Base-by-base conservation (phyloP, 2,113 vertebrate genomes). In the Poicephalus meyeri region DNA sequence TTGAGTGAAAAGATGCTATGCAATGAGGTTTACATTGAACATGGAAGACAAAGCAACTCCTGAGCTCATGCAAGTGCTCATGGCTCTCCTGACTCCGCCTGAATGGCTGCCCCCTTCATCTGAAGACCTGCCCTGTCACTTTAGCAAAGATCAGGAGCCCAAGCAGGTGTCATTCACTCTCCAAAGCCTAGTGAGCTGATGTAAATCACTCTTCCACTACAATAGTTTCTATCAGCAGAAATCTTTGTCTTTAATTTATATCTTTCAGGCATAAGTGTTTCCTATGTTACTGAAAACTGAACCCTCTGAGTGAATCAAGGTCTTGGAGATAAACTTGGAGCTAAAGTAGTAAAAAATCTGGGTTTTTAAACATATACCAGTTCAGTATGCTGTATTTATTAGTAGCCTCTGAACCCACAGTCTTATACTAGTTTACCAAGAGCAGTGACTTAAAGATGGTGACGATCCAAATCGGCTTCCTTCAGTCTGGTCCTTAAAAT, bases 401-500 rank as follows among this genome's bases (percentile, higher is more conserved):
- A 73, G 60, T 1, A 66, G 55, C 28, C 7, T 42, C 68, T 50
- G 50, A 88, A 78, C 19, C 41, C 44, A 44, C 35, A 37, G n/a
- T 18, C 42, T 82, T 50, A 68, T 55, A 63, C 13, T 37, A 68
- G 37, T 31, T 78, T 78, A 61, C 37, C 52, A 61, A 85, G 18
- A 73, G 17, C 46, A 58, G 33, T 24, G 72, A 93, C 47, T 74
- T 46, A 78, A 88, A 93, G 46, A 63, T 0, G 2, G 76, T n/a
- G 76, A 55, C 37, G 63, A 91, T 96, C 93, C 44, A 52, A 96
- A 85, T 86, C 96, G 79, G 84, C 71, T 97, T 97, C 88, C 90
- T 86, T 88, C 78, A 70, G 24, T n/a, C 80, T 91, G 52, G 68
- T 84, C 86, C 84, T 96, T 93, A 95, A 95, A 97, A 97, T 94